Evolutionary conservation across 2,113 vertebrate species (phyloP), one percentile per base, ranked within the genome.

Genomic region (Plecotus auritus): DNA sequence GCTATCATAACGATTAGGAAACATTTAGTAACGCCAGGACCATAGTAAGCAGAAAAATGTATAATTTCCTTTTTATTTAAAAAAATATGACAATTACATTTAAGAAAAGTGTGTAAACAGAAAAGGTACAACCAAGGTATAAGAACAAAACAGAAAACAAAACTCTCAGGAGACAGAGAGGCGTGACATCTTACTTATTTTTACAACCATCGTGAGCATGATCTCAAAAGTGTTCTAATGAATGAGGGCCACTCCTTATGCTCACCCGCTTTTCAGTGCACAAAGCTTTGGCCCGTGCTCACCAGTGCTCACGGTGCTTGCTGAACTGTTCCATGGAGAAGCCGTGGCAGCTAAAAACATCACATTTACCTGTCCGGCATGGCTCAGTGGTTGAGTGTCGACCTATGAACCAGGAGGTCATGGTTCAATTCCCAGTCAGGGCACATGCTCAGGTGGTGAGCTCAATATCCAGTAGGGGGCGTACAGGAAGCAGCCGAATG

Each of bases 211-310:
- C 10, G 23, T 35, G 1, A 37, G 16, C 10, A 5, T 54, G 17
- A 72, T 69, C 45, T 94, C 1, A 5, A 49, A 42, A 69, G 61
- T 14, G 7, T 56, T 47, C 67, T 82, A 30, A 78, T 88, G 14
- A 72, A 17, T 28, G 12, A 30, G 37, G 8, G 14, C 17, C 17
- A 30, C 28, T 76, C 26, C 20, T 83, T 23, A 28, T 3, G 12
- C 23, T 59, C 20, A 61, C 9, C 67, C 1, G 1, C 28, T 59
- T 70, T 40, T 47, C 20, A 40, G 40, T 59, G 59, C 51, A 17
- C 42, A n/a, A 4, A 47, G 42, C 9, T 0, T 20, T n/a, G 64
- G 13, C 30, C 18, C 2, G 3, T 0, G 11, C 16, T 6, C 28
- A 5, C 4, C 42, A 4, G 12, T 12, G 11, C 28, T 47, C n/a